Conservation (phyloP, 53 echinoderm and acorn worm genomes). For the Crossaster papposus region DNA sequence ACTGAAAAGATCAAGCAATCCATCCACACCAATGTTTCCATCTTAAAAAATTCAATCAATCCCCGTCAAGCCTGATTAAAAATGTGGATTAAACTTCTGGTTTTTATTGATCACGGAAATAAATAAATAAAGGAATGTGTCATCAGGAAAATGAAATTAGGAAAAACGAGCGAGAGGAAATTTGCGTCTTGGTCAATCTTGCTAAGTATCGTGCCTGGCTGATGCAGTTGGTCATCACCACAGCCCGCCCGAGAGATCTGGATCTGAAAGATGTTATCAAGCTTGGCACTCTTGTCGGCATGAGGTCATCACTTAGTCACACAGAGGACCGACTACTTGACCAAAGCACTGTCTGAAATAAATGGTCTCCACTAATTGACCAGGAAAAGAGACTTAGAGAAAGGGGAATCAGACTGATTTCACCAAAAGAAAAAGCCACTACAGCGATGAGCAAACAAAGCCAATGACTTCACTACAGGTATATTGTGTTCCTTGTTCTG, state of each 20-base stretch:
- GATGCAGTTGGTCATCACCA: background rate
- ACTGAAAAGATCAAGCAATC: background rate
- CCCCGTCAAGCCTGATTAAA: background rate
- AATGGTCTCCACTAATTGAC: background rate
- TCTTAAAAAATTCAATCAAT: background rate
- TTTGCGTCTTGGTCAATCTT: constrained; percentile 26
- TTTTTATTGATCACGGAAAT: background rate
- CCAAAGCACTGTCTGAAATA: constrained; percentile 14
- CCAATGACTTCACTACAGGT: no score
- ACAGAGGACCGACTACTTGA: constrained; percentile 22
- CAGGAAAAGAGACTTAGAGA: background rate
- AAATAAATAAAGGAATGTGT: constrained; percentile 14
- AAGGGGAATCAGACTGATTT: background rate
- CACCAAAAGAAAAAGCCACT: background rate
- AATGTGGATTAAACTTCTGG: constrained; percentile 22
- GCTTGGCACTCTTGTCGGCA: constrained; percentile 1
- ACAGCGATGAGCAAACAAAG: no score
- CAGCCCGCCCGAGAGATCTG: constrained; percentile 5
- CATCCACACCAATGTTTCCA: background rate
- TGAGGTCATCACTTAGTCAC: constrained; percentile 52
- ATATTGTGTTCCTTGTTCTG: no score
- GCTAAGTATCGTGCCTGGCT: constrained; percentile 12
- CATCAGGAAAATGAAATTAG: constrained; percentile 34
- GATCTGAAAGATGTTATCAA: constrained; percentile 51
- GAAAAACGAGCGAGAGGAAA: background rate